phyloP scores from a whole-genome alignment of 2,797 vertebrate species.

The Semotilus atromaculatus region DNA sequence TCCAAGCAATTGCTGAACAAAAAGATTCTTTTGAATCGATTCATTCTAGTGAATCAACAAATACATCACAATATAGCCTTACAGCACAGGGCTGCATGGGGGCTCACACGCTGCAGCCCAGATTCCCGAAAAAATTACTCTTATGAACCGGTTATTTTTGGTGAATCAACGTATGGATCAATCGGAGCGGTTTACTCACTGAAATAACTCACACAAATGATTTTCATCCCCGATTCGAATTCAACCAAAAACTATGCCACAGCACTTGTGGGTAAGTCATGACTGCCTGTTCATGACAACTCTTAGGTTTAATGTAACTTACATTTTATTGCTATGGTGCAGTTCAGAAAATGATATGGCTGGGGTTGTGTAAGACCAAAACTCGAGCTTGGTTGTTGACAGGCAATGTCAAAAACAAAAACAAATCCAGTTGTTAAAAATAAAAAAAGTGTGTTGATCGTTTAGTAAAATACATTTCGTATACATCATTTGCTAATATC shows the following conservation, averaged over 20 bases:
- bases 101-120: background rate
- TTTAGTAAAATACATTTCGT: background rate
- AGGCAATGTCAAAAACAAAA: background rate
- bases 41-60: background rate
- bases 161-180: background rate
- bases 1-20: background rate
- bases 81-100: background rate
- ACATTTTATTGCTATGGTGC: background rate
- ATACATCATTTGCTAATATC: background rate
- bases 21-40: background rate
- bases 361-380: background rate
- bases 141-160: background rate
- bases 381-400: background rate
- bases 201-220: background rate
- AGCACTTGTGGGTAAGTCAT: background rate
- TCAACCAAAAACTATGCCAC: background rate
- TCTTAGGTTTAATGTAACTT: background rate
- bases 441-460: background rate
- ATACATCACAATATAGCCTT: background rate
- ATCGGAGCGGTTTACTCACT: background rate
- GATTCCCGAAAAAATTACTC: background rate
- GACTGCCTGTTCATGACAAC: too few relatives aligned
- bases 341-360: too few relatives aligned
- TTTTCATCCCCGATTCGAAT: background rate
- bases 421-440: background rate